Evolutionary conservation across 2,113 vertebrate species (phyloP).

Genomic region (Boleophthalmus pectinirostris): DNA sequence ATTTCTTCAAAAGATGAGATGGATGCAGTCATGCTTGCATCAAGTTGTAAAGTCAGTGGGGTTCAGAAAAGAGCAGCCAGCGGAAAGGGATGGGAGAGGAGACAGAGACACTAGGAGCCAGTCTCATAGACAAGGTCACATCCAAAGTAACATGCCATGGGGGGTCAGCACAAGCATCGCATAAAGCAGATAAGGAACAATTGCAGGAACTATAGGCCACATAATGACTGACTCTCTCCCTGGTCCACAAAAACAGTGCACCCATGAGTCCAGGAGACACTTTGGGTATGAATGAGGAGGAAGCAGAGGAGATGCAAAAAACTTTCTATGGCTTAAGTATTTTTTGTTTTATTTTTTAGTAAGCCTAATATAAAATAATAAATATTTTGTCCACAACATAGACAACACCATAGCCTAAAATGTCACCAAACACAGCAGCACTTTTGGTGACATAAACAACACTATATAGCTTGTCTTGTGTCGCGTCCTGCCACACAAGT

Average conservation of each 20-base stretch:
- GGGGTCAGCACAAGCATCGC: conserved; percentile 77
- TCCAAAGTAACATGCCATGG: conserved; percentile 69
- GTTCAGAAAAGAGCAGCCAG: conserved; percentile 49
- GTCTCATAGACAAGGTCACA: conserved; percentile 76
- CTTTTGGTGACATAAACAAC: conserved; percentile 20
- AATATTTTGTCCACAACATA: not conserved
- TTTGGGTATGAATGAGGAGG: conserved; percentile 55
- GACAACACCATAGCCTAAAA: not conserved
- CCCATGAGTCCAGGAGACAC: conserved; percentile 59
- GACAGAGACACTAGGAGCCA: conserved; percentile 59
- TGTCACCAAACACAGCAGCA: not conserved
- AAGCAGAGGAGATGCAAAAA: conserved; percentile 49
- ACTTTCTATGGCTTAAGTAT: conserved; percentile 47
- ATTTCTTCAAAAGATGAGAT: conserved; percentile 21
- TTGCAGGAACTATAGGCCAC: conserved; percentile 84
- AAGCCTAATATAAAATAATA: not conserved
- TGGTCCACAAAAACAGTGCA: conserved; percentile 75
- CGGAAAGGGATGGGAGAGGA: conserved; percentile 71
- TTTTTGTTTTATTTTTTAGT: conserved; percentile 57
- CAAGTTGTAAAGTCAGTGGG: conserved; percentile 24
- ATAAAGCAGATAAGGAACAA: conserved; percentile 91
- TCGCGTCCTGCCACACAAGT: conserved; percentile 33
- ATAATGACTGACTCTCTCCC: conserved; percentile 81
- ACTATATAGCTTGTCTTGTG: conserved; percentile 1
- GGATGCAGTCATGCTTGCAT: conserved; percentile 36